Evolutionary conservation across 2,888 invertebrate genomes (phyloP), one percentile per base, ranked within the genome.

Genomic region (Volucella zonaria): DNA sequence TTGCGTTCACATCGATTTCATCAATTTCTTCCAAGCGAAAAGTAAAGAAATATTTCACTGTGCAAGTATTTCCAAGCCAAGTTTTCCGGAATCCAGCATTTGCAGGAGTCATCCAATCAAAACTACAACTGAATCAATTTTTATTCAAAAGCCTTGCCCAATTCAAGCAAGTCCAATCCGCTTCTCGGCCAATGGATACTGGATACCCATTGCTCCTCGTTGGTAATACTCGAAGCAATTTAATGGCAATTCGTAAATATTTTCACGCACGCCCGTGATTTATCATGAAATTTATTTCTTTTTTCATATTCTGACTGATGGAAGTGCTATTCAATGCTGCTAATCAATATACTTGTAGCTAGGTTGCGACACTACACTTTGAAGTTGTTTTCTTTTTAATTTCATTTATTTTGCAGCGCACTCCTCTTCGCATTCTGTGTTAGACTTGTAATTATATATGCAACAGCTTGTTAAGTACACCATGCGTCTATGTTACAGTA

Each of bases 261-360:
- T 76, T 70, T 31, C 71, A 76, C 59, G 76, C 58, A 64, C 68
- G 31, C 47, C 49, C 77, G 56, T 77, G 38, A 67, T 77, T 77
- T 73, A 82, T 77, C 31, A 66, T 12, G 18, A 62, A 10, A 47
- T 43, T 51, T 58, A 59, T 51, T 59, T 58, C 64, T 64, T 52
- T 62, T 47, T 56, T 12, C 14, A 64, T 43, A 31, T 31, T 64
- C 51, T 15, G n/a, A 45, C 51, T 15, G n/a, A 45, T 58, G 43
- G 38, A 49, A 81, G 18, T 56, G 64, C 6, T 31, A 0, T 31
- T 68, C 52, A 42, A 38, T 23, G 56, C 14, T 47, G n/a, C 66
- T 66, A 45, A 79, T 70, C 47, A 43, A 66, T 66, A 31, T 38
- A 61, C 31, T 31, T 31, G 31, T 31, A 31, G 31, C 6, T 31